These are phyloP conservation scores for Nycticorax nycticorax DNA, from an alignment of 2,113 vertebrate genomes.

Conservation along the genomic window DNA sequence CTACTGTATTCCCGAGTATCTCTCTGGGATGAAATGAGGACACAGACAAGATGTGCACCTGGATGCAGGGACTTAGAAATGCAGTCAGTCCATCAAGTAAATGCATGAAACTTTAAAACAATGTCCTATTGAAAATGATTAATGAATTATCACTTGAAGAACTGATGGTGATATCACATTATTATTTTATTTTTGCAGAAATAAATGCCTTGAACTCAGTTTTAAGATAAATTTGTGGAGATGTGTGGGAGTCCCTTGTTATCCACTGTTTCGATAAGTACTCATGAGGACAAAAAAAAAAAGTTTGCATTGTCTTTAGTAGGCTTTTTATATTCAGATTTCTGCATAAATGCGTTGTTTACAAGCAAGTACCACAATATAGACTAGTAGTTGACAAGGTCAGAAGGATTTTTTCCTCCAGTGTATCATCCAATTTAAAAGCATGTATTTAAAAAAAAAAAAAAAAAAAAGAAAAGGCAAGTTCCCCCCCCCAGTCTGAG, in stretches of 20 bases:
- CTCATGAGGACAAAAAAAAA: not conserved
- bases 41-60: not conserved
- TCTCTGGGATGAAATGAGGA: not conserved
- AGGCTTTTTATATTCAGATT: not conserved
- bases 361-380: not conserved
- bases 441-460: not conserved
- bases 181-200: not conserved
- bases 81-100: not conserved
- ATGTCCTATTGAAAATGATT: not conserved
- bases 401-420: not conserved
- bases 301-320: not conserved
- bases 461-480: not conserved
- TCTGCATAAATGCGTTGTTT: not conserved
- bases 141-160: not conserved
- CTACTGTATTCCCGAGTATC: not conserved
- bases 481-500: not conserved
- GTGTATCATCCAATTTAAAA: not conserved
- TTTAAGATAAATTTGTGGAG: not conserved
- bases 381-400: rapidly evolving
- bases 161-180: rapidly evolving
- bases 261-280: not conserved
- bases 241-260: not conserved
- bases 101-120: not conserved
- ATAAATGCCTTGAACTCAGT: not conserved
- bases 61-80: not conserved